phyloP scores from a whole-genome alignment of 1,140 invertebrate species.

The Aplysia californica region DNA sequence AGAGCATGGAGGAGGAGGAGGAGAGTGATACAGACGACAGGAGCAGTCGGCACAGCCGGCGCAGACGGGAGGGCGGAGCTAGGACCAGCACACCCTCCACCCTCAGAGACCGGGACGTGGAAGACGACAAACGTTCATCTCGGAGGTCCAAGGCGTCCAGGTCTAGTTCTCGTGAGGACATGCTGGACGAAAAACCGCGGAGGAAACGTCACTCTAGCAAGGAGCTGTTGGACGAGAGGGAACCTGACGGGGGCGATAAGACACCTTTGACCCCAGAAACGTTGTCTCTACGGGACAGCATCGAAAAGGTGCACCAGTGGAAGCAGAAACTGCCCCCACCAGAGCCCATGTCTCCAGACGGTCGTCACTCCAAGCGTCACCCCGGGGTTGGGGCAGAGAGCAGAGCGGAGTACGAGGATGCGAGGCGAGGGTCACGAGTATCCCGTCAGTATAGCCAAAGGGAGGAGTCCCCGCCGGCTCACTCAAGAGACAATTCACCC shows the following conservation, averaged over 20 bases:
- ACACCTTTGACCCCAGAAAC: slow-evolving; percentile 60
- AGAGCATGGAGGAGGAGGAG: slow-evolving; percentile 27
- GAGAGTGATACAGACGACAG: slow-evolving; percentile 34
- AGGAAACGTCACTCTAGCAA: slow-evolving; percentile 52
- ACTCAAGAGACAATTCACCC: slow-evolving; percentile 44
- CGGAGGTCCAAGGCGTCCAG: slow-evolving; percentile 42
- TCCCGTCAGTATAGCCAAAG: slow-evolving; percentile 29
- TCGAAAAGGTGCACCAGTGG: slow-evolving; percentile 63
- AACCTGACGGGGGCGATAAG: slow-evolving; percentile 32
- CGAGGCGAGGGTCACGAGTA: neutral
- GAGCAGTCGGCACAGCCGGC: slow-evolving; percentile 31
- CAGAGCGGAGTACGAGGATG: slow-evolving; percentile 25
- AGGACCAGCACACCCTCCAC: slow-evolving; percentile 53
- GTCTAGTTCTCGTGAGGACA: slow-evolving; percentile 56
- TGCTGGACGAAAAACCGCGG: slow-evolving; percentile 50
- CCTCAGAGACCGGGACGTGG: slow-evolving; percentile 16
- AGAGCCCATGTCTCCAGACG: slow-evolving; percentile 29
- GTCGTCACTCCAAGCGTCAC: slow-evolving; percentile 36
- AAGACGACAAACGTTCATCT: slow-evolving; percentile 41
- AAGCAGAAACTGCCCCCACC: slow-evolving; percentile 53
- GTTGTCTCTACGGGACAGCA: slow-evolving; percentile 62
- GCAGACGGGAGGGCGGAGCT: slow-evolving; percentile 33
- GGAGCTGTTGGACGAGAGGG: slow-evolving; percentile 51
- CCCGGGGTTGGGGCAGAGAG: slow-evolving; percentile 33
- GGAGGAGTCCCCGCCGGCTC: slow-evolving; percentile 31